phyloP scores from a whole-genome alignment of 2,113 vertebrate species.

The Lasiurus borealis region DNA sequence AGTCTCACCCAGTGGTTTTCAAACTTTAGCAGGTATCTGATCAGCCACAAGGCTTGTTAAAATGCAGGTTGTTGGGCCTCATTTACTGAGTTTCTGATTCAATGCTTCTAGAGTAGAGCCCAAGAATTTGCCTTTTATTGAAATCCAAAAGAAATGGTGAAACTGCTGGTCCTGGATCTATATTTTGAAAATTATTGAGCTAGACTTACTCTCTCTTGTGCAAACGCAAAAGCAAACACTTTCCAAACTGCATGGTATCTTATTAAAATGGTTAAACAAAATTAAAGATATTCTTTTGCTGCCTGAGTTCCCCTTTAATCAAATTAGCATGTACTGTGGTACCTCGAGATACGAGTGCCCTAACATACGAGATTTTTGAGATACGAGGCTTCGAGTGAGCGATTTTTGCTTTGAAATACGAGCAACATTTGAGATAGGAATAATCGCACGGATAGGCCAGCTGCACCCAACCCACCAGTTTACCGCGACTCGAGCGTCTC shows the following conservation, averaged over 20 bases:
- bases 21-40: not conserved
- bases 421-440: too few relatives aligned
- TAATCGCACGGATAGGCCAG: too few relatives aligned
- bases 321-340: not conserved
- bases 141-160: not conserved
- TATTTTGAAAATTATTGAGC: not conserved
- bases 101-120: not conserved
- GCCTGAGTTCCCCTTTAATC: not conserved
- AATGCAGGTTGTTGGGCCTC: not conserved
- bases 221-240: not conserved
- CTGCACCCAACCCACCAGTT: too few relatives aligned
- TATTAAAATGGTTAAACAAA: conserved; percentile 4
- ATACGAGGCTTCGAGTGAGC: too few relatives aligned
- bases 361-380: too few relatives aligned
- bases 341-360: too few relatives aligned
- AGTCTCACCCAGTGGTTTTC: not conserved
- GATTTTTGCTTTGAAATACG: too few relatives aligned
- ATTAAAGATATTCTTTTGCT: not conserved
- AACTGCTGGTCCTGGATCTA: not conserved
- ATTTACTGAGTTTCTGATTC: not conserved
- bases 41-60: not conserved
- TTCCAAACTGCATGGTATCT: not conserved
- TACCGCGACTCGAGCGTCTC: too few relatives aligned
- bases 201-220: not conserved
- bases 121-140: not conserved